Evolutionary conservation across 2,888 invertebrate genomes (phyloP), one percentile per base, ranked within the genome.

Genomic region (Andrena hattorfiana): DNA sequence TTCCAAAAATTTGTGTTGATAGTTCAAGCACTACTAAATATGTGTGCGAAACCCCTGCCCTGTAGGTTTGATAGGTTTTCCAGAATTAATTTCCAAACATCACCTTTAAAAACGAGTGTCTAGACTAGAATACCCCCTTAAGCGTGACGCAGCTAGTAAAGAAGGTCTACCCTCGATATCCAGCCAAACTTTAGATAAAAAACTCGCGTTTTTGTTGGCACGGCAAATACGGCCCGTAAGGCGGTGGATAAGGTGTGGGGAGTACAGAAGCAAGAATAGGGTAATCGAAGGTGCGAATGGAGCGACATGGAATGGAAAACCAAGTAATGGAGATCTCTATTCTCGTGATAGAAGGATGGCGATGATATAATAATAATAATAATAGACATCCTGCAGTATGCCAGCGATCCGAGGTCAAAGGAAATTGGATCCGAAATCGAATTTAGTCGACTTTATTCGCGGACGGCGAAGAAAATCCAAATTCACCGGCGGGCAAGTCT

Each of bases 361-460:
- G 76, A 77, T 83, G 26, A 26, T 26, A 2, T 26, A 26, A 26
- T 2, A 26, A 26, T 26, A 26, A 87, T 83, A 85, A 13, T 42
- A 85, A 87, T 87, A 75, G 78, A 23, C 76, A 64, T 74, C 73
- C 69, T 62, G 54, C 56, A 71, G 64, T 60, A 67, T 77, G 66
- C 35, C 78, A 67, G 59, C 70, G 87, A 87, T 87, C 77, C 71
- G 74, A 79, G 81, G 75, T 82, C 72, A 63, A 51, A 73, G 78
- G 77, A 83, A 81, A 85, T 87, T 83, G 87, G 73, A 81, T 71
- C 78, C 66, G 74, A 79, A 77, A 77, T 77, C 81, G 75, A 87
- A 87, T 87, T 83, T 87, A 85, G 78, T 85, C 81, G 72, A 79
- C 74, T 86, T 81, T 78, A 86, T 86, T 77, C 71, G 76, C 71